These are phyloP conservation scores for Progne subis DNA, from an alignment of 2,113 vertebrate genomes.

Conservation along the genomic window DNA sequence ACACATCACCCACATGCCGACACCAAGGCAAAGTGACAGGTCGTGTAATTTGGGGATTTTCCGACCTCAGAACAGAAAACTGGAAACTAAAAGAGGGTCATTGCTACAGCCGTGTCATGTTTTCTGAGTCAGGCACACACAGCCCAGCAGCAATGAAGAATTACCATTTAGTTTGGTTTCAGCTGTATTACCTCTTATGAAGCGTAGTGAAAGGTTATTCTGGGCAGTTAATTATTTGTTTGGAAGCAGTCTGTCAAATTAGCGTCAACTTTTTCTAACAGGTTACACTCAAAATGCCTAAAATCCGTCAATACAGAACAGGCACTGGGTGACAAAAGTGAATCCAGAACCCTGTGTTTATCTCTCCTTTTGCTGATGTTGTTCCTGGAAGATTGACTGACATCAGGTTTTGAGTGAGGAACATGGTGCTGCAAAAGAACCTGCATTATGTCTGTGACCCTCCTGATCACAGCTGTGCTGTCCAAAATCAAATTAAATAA, in stretches of 20 bases:
- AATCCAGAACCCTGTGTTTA: not conserved
- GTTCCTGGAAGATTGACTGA: not conserved
- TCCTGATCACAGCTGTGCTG: not conserved
- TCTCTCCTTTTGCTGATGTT: not conserved
- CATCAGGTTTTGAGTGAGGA: not conserved
- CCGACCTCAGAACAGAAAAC: not conserved
- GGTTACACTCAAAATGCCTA: not conserved
- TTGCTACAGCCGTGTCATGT: not conserved
- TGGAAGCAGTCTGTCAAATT: not conserved
- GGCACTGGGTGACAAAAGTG: not conserved
- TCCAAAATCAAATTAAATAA: not conserved
- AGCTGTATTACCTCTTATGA: not conserved
- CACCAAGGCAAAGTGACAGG: not conserved
- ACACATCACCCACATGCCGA: fast-evolving
- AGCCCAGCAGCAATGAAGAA: not conserved
- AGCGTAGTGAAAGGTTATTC: not conserved
- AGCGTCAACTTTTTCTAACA: not conserved
- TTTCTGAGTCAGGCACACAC: not conserved
- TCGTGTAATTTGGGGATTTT: not conserved
- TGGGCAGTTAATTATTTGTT: not conserved
- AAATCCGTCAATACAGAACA: not conserved
- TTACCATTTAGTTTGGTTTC: not conserved
- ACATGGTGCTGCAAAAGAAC: fast-evolving
- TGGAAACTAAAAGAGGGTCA: not conserved
- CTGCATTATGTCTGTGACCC: not conserved